These are phyloP conservation scores for Drosophila parabipectinata DNA, from an alignment of 1,140 invertebrate genomes.

Conservation along the genomic window DNA sequence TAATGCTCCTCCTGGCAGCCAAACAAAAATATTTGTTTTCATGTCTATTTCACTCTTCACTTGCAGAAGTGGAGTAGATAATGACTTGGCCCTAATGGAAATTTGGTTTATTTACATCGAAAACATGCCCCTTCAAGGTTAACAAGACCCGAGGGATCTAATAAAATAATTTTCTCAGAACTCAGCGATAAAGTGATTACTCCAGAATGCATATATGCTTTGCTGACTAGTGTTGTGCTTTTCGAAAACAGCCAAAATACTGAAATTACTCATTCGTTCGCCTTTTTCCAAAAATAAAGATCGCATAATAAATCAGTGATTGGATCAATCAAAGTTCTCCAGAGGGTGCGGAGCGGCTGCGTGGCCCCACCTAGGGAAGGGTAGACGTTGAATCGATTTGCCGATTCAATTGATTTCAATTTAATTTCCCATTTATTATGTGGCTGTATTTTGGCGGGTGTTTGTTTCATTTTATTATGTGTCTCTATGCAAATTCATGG, in stretches of 20 bases:
- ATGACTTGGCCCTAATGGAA: slow-evolving; percentile 29
- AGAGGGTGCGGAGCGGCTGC: slow-evolving; percentile 29
- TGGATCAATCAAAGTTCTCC: slow-evolving; percentile 52
- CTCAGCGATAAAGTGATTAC: slow-evolving; percentile 8
- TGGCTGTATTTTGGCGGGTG: slow-evolving; percentile 27
- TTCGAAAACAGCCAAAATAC: slow-evolving; percentile 11
- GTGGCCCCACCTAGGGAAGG: slow-evolving; percentile 16
- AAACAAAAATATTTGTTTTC: slow-evolving; percentile 41
- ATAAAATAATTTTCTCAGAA: slow-evolving; percentile 30
- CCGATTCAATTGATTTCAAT: slow-evolving; percentile 71
- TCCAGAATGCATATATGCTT: slow-evolving; percentile 14
- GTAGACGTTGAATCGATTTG: slow-evolving; percentile 31
- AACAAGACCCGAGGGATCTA: slow-evolving; percentile 2
- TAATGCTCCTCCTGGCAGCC: slow-evolving; percentile 19
- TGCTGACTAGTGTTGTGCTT: slow-evolving; percentile 31
- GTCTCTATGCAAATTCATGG: slow-evolving; percentile 58
- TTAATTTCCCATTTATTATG: slow-evolving; percentile 58
- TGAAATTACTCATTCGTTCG: slow-evolving; percentile 56
- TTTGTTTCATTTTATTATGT: slow-evolving; percentile 24
- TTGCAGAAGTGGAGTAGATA: slow-evolving; percentile 37
- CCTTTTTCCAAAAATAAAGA: slow-evolving; percentile 44
- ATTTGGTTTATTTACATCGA: slow-evolving; percentile 30
- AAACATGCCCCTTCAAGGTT: slow-evolving; percentile 31
- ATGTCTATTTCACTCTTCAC: slow-evolving; percentile 12
- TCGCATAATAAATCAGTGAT: slow-evolving; percentile 58